phyloP scores from a whole-genome alignment of 1,140 invertebrate species.

The Oreohelix idahoensis region DNA sequence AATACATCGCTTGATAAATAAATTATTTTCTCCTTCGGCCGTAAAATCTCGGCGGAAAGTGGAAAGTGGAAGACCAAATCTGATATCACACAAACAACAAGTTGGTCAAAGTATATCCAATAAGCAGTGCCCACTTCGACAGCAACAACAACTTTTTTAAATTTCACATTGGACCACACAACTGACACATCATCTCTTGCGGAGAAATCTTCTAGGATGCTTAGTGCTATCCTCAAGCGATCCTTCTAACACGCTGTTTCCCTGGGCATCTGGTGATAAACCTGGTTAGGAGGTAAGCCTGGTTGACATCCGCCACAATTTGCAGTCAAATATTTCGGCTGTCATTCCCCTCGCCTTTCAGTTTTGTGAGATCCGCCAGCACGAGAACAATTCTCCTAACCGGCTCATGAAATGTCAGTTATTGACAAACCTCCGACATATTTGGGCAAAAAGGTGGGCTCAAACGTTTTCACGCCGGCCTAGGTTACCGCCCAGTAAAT shows the following conservation, averaged over 20 bases:
- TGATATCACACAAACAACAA: too few relatives aligned
- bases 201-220: background rate
- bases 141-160: too few relatives aligned
- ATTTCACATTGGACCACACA: too few relatives aligned
- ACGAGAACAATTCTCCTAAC: background rate
- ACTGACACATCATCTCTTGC: too few relatives aligned
- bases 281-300: background rate
- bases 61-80: too few relatives aligned
- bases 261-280: background rate
- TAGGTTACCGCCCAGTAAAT: conserved; percentile 8
- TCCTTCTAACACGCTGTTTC: background rate
- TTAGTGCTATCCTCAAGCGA: background rate
- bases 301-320: background rate
- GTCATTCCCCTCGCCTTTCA: background rate
- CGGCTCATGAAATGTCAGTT: background rate
- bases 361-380: background rate
- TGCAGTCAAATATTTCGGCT: background rate
- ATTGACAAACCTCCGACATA: background rate
- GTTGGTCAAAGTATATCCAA: too few relatives aligned
- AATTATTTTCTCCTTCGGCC: too few relatives aligned
- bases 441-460: conserved; percentile 4
- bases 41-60: too few relatives aligned
- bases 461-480: background rate
- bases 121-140: too few relatives aligned
- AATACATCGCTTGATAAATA: too few relatives aligned